Evolutionary conservation across 2,888 invertebrate genomes (phyloP), one percentile per base, ranked within the genome.

Genomic region (Tanypteryx hageni): DNA sequence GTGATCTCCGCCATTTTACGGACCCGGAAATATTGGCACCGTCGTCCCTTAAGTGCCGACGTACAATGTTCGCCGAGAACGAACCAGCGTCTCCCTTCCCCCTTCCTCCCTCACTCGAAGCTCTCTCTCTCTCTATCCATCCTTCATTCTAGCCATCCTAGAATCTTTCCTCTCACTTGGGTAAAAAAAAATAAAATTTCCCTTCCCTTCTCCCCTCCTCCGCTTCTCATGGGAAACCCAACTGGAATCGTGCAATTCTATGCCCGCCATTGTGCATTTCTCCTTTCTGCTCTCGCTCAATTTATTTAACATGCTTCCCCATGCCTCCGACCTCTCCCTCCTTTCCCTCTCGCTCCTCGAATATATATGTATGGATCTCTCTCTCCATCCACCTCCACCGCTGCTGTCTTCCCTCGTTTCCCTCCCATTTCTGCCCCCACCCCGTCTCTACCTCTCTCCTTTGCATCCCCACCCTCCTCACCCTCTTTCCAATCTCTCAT

Each of bases 291-390:
- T 89, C 89, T 11, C 56, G 16, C 68, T 83, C 83, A 83, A 83
- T 68, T 89, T 89, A 68, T 89, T 64, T 44, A 31, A 56, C 44
- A 44, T 89, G 89, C 16, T 89, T 68, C 64, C 13, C 18, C 44
- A 10, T 58, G 11, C 18, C 11, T 22, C 22, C 9, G 14, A 18
- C 18, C 18, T 18, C 18, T 68, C 68, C 68, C 14, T 68, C 18
- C 16, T 68, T 68, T 18, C 68, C 68, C 8, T 22, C 8, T 68
- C 18, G 18, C 18, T 16, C 56, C 83, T 9, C 83, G 13, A 18
- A 83, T 56, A 83, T 18, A 83, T 83, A 83, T n/a, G 83, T 83
- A 57, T 57, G 83, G 44, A 44, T 83, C 57, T 83, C 83, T 64
- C 64, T 16, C 64, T 64, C 64, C n/a, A 18, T 64, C 64, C 64